Evolutionary conservation across 2,113 vertebrate species (phyloP), one percentile per base, ranked within the genome.

Genomic region (Cervus canadensis): DNA sequence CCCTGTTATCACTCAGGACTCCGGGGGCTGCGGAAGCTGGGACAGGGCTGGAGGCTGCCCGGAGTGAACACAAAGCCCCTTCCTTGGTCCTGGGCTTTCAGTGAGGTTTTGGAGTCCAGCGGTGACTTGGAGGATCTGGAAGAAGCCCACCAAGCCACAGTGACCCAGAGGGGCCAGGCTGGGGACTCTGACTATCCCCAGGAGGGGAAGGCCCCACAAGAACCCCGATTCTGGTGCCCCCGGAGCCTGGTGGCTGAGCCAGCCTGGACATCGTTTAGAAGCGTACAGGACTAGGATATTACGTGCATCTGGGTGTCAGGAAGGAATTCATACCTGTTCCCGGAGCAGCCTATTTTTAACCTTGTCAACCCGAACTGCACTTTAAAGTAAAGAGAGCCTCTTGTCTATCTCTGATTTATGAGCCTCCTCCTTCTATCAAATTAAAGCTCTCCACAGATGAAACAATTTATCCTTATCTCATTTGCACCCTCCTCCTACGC

Each of bases 371-470:
- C 36, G 54, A 91, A 7, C 59, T 16, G 0, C 7, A 21, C 88
- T 97, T 76, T 25, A 60, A 30, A 56, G 60, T 4, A 62, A 59
- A 71, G 0, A 30, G n/a, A 82, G 62, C 40, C 74, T 74, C 52
- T 76, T 59, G 57, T 57, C 96, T 26, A 2, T 3, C 82, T 2
- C n/a, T 84, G 95, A 93, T 93, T 87, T 84, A 89, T 62, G 82
- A 90, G 43, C 57, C 50, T 81, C 84, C 19, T 62, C n/a, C 57
- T 62, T 87, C 71, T 76, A 91, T 60, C 89, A 74, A 85, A 89
- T 92, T 57, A 95, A 89, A 96, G 78, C 83, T 36, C 79, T 92
- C 21, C 54, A 33, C 40, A 23, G 91, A 88, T 25, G 79, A 92
- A 45, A 87, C 74, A 45, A 76, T 56, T 91, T 50, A 88, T 81